Conservation (phyloP, 2,888 invertebrate genomes). For the Eudiplozoon nipponicum region DNA sequence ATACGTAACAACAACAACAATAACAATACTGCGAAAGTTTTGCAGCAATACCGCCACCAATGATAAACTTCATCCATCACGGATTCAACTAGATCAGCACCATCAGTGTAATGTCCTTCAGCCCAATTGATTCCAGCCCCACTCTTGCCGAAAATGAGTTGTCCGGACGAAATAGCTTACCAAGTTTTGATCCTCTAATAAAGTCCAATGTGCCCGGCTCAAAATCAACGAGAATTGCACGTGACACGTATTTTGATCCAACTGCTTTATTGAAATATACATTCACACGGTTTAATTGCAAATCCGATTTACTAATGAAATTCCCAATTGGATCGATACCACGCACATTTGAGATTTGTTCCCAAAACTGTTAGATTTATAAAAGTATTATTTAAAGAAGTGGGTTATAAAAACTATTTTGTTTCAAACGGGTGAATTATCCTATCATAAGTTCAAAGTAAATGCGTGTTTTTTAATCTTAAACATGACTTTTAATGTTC, state of each 20-base stretch:
- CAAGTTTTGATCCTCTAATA: constrained; percentile 3
- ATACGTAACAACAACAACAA: too few relatives aligned
- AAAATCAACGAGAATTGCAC: constrained; percentile 8
- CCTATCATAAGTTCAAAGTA: too few relatives aligned
- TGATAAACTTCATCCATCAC: constrained; percentile 9
- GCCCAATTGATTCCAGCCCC: constrained; percentile 9
- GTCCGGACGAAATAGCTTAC: constrained; percentile 8
- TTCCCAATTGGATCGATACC: constrained; percentile 22
- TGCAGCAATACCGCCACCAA: too few relatives aligned
- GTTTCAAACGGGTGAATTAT: too few relatives aligned
- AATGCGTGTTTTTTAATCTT: too few relatives aligned
- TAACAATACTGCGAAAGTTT: too few relatives aligned
- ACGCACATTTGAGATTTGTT: constrained; percentile 25
- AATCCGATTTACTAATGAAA: constrained; percentile 19
- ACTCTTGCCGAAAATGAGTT: constrained; percentile 8
- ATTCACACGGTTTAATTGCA: constrained; percentile 7
- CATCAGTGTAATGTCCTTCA: constrained; percentile 7
- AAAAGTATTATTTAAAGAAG: too few relatives aligned
- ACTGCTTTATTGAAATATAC: constrained; percentile 10
- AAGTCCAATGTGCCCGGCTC: constrained; percentile 10
- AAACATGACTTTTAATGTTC: too few relatives aligned
- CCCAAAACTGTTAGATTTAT: too few relatives aligned
- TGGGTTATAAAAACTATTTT: too few relatives aligned
- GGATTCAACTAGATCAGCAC: constrained; percentile 9
- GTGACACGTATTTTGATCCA: constrained; percentile 8